Conservation (phyloP, 2,797 vertebrate genomes). For the Halcyon smyrnensis region DNA sequence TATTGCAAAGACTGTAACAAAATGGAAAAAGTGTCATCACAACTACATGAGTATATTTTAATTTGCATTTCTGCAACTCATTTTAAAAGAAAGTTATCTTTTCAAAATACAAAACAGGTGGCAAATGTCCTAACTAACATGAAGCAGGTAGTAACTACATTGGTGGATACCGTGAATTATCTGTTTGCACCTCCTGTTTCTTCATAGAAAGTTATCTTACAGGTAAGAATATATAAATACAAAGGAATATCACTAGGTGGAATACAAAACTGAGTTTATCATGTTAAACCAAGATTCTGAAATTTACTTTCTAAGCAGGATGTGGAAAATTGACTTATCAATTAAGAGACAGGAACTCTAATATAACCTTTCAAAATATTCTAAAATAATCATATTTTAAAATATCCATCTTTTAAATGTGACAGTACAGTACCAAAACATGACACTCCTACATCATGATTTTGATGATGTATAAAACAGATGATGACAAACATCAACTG, state of each 20-base stretch:
- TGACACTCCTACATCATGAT: constrained; percentile 40
- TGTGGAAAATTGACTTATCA: neutral
- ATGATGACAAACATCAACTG: constrained; percentile 57
- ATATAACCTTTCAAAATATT: neutral
- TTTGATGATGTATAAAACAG: constrained; percentile 43
- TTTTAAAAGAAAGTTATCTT: constrained; percentile 48
- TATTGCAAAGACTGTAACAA: constrained; percentile 58
- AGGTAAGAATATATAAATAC: neutral
- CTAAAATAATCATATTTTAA: neutral
- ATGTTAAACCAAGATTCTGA: neutral
- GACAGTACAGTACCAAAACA: constrained; percentile 46
- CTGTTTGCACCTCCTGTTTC: neutral
- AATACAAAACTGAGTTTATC: neutral
- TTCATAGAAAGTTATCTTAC: neutral
- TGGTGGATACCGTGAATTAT: neutral
- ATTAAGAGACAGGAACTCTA: neutral
- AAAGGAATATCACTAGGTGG: neutral
- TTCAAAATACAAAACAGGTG: constrained; percentile 29
- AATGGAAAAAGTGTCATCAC: constrained; percentile 62
- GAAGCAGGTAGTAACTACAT: neutral
- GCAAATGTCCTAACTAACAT: neutral
- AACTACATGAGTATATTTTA: constrained; percentile 44
- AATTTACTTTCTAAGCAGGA: neutral
- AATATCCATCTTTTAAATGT: constrained; percentile 45
- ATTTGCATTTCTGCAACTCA: constrained; percentile 54